Base-by-base conservation (phyloP, 2,888 invertebrate genomes). In the Luffia ferchaultella region DNA sequence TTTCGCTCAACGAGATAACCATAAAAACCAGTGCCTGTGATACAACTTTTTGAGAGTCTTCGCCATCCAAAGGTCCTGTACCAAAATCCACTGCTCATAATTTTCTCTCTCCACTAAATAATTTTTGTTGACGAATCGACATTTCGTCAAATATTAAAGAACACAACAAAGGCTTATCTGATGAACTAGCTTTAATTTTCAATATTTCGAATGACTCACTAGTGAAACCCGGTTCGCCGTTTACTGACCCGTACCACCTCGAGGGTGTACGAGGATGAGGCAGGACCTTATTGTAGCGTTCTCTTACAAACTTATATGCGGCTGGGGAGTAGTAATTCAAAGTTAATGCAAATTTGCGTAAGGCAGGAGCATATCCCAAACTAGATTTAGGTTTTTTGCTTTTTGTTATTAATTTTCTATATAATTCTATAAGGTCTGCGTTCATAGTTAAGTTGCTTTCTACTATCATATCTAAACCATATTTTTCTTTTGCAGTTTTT, bases 171-270 rank as follows among this genome's bases (percentile, higher is more conserved):
- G n/a, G n/a, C n/a, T n/a, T n/a, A n/a, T n/a, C n/a, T n/a, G n/a
- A n/a, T n/a, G n/a, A n/a, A n/a, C n/a, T n/a, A n/a, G n/a, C n/a
- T n/a, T n/a, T n/a, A n/a, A n/a, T n/a, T n/a, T n/a, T n/a, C n/a
- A n/a, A n/a, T n/a, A n/a, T n/a, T n/a, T n/a, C n/a, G n/a, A 49
- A 43, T 7, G 49, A 49, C 30, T 49, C 49, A 18, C 12, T 20
- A 15, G 59, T 59, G 46, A 67, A 62, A 1, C 65, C 64, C 15
- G 63, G 62, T 16, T 42, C 16, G 17, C 7, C 43, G n/a, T 42
- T 16, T 7, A 42, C n/a, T 3, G 7, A 9, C 3, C 5, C n/a
- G 20, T 46, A 46, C 46, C 46, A 46, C 20, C 46, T 46, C 19
- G 20, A 20, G 15, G 20, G 20, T 20, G 46, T 46, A 41, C 50